A percentile compares a stretch with the other conserved stretches of the same genome.
Evolutionary conservation across 2,113 vertebrate species (phyloP).

Genomic region (Gymnorhina tibicen): DNA sequence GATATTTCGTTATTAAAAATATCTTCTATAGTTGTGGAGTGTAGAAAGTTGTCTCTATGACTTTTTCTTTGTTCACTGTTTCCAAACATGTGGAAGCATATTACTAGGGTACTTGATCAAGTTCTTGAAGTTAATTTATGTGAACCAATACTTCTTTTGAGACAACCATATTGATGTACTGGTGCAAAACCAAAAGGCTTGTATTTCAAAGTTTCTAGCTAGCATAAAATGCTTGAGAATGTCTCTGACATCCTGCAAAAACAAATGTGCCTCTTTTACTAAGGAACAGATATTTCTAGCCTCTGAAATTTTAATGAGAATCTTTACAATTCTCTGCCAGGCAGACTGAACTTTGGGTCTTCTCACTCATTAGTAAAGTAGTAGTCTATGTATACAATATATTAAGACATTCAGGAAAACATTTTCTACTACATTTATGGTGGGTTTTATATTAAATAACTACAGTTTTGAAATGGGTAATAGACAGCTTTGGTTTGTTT

Average conservation of each 20-base stretch:
- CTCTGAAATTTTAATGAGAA: neutral
- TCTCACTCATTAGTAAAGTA: neutral
- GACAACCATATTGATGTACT: neutral
- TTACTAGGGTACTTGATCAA: neutral
- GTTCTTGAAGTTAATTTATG: neutral
- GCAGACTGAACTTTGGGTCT: neutral
- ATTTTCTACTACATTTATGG: neutral
- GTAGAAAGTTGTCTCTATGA: neutral
- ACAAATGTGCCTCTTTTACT: neutral
- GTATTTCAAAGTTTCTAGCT: neutral
- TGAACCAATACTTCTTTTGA: neutral
- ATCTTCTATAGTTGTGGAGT: neutral
- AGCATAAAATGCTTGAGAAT: neutral
- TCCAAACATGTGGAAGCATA: neutral
- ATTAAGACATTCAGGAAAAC: neutral
- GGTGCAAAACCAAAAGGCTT: neutral
- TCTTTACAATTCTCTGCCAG: neutral
- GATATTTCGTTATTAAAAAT: neutral
- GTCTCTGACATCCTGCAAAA: neutral
- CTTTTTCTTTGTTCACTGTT: neutral
- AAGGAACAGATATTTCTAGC: neutral
- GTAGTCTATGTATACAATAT: neutral
- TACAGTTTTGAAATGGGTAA: neutral
- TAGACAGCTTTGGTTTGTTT: neutral
- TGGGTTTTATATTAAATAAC: neutral